phyloP scores from a whole-genome alignment of 2,113 vertebrate genomes.

The Centropus bengalensis region DNA sequence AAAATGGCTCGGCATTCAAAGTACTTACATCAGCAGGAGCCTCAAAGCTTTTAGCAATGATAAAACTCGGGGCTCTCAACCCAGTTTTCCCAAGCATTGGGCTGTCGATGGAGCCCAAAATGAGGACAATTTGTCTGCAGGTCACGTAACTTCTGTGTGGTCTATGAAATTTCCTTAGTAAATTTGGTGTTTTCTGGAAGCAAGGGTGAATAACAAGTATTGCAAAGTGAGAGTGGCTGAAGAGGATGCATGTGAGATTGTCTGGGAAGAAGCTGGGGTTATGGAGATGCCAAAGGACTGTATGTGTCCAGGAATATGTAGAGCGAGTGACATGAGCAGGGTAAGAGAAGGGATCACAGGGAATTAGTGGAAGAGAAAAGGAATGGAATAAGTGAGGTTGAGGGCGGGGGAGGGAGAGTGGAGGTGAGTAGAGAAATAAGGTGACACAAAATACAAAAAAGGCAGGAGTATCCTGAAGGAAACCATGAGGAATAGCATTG shows the following conservation, averaged over 20 bases:
- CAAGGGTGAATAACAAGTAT: not conserved
- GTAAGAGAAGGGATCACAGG: not conserved
- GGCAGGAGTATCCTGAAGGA: not conserved
- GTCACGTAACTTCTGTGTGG: not conserved
- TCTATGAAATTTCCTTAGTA: not conserved
- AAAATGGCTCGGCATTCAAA: constrained; percentile 24
- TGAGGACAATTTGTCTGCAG: not conserved
- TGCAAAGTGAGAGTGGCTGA: not conserved
- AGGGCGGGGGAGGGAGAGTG: too few relatives aligned
- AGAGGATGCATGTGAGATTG: not conserved
- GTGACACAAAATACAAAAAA: not conserved
- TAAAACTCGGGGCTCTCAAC: constrained; percentile 3
- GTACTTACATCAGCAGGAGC: constrained; percentile 10
- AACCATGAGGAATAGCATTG: not conserved
- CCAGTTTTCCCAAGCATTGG: not conserved
- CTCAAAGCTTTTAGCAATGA: not conserved
- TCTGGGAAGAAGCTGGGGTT: constrained; percentile 38
- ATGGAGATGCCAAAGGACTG: not conserved
- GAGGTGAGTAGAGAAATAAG: not conserved
- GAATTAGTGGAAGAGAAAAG: not conserved
- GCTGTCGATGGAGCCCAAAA: not conserved
- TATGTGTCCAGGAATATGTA: not conserved
- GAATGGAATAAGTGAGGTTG: not conserved
- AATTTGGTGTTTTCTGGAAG: not conserved
- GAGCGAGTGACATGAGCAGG: not conserved